phyloP scores from a whole-genome alignment of 2,113 vertebrate species.

The Machaerirhynchus nigripectus region DNA sequence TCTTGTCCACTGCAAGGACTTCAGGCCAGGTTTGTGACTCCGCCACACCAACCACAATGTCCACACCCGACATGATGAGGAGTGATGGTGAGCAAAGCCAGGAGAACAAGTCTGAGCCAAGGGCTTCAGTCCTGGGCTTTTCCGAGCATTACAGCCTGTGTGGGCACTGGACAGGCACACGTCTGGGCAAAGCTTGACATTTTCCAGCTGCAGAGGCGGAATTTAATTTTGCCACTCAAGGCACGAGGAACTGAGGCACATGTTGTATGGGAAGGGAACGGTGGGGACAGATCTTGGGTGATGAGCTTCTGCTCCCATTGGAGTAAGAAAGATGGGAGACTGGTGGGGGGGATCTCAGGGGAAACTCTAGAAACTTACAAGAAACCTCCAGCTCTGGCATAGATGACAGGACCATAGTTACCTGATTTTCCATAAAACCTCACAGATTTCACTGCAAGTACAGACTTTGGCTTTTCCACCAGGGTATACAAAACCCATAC shows the following conservation, averaged over 20 bases:
- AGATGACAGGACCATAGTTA: neutral
- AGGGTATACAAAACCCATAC: neutral
- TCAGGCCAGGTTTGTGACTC: neutral
- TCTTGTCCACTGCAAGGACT: neutral
- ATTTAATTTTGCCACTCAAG: neutral
- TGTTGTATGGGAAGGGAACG: accelerated
- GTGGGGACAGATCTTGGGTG: accelerated
- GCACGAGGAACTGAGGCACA: neutral
- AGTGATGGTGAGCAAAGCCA: neutral
- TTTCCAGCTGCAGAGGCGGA: neutral
- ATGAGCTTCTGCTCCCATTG: neutral
- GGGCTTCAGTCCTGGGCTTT: neutral
- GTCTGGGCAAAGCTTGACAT: neutral
- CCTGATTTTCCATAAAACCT: neutral
- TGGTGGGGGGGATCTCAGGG: neutral
- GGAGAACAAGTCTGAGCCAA: neutral
- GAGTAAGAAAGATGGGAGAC: neutral
- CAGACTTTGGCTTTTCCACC: neutral
- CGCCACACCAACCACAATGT: neutral
- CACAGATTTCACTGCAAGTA: neutral
- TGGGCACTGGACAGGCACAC: neutral
- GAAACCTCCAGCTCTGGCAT: neutral
- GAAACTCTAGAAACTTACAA: neutral
- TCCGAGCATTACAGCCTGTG: accelerated
- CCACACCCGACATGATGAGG: neutral